Percentiles rank a stretch among this genome's conserved stretches.
phyloP scores from a whole-genome alignment of 2,113 vertebrate species.

The Phodopus roborovskii region DNA sequence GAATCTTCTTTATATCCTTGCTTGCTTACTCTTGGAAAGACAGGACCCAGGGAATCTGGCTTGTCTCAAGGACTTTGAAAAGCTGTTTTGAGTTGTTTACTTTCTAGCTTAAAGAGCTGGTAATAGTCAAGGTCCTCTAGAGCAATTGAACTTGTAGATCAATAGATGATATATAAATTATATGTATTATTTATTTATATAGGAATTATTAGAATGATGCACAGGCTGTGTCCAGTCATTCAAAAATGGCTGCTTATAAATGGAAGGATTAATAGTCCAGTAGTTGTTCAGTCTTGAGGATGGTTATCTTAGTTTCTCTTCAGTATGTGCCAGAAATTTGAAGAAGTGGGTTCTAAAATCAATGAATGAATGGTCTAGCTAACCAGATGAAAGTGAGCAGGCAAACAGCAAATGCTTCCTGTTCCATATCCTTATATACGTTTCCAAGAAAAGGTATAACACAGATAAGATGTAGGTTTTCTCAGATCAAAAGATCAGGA shows the following conservation, averaged over 20 bases:
- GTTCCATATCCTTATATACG: not conserved
- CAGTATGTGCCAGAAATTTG: not conserved
- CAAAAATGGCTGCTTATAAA: not conserved
- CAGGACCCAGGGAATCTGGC: not conserved
- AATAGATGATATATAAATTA: not conserved
- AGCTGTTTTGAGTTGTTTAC: not conserved
- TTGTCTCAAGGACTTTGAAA: not conserved
- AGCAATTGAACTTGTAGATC: not conserved
- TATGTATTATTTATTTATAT: not conserved
- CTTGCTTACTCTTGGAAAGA: not conserved
- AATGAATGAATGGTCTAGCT: not conserved
- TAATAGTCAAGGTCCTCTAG: not conserved
- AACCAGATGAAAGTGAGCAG: not conserved
- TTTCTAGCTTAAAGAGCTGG: not conserved
- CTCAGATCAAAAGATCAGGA: not conserved
- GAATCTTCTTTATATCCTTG: not conserved
- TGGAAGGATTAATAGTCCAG: not conserved
- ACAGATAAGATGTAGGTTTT: not conserved
- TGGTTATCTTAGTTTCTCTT: not conserved
- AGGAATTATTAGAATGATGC: not conserved
- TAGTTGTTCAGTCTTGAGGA: not conserved
- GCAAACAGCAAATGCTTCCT: not conserved
- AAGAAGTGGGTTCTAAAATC: not conserved
- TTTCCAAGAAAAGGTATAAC: not conserved
- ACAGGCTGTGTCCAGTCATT: not conserved